Percentiles rank a stretch among this genome's conserved stretches.
Conservation (phyloP, 2,797 vertebrate species). For the Peromyscus attwateri region DNA sequence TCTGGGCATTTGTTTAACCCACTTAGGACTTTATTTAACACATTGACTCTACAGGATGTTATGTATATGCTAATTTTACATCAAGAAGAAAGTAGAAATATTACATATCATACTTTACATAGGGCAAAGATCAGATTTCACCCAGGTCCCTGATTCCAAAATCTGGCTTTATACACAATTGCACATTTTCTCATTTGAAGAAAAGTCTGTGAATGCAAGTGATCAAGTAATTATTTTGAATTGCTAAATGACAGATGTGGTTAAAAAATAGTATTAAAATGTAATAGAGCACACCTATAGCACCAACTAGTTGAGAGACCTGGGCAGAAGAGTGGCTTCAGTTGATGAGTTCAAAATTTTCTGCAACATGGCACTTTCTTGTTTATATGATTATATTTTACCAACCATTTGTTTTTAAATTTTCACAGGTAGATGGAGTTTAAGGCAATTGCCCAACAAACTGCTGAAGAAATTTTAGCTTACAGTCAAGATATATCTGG, state of each 20-base stretch:
- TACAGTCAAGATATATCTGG: slow-evolving; percentile 81
- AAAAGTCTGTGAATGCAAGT: not conserved
- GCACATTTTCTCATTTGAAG: slow-evolving; percentile 51
- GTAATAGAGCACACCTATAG: not conserved
- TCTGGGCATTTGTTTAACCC: not conserved
- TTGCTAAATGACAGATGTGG: not conserved
- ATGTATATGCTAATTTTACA: slow-evolving; percentile 1
- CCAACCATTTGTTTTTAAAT: slow-evolving; percentile 66
- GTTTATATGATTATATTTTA: slow-evolving; percentile 34
- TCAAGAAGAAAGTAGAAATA: slow-evolving; percentile 49
- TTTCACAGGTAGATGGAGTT: slow-evolving; percentile 85
- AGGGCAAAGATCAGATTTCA: not conserved
- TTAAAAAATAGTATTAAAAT: slow-evolving; percentile 49
- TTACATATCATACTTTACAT: not conserved
- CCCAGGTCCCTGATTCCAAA: not conserved
- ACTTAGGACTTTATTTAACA: not conserved
- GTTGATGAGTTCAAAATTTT: not conserved
- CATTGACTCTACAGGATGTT: not conserved
- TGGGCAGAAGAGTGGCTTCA: not conserved
- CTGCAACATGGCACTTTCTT: not conserved
- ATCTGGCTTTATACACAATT: not conserved
- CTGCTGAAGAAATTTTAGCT: slow-evolving; percentile 76
- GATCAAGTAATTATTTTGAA: not conserved
- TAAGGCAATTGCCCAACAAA: slow-evolving; percentile 76
- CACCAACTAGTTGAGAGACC: not conserved